phyloP scores from a whole-genome alignment of 1,140 invertebrate species.

The Aphelinus certus region DNA sequence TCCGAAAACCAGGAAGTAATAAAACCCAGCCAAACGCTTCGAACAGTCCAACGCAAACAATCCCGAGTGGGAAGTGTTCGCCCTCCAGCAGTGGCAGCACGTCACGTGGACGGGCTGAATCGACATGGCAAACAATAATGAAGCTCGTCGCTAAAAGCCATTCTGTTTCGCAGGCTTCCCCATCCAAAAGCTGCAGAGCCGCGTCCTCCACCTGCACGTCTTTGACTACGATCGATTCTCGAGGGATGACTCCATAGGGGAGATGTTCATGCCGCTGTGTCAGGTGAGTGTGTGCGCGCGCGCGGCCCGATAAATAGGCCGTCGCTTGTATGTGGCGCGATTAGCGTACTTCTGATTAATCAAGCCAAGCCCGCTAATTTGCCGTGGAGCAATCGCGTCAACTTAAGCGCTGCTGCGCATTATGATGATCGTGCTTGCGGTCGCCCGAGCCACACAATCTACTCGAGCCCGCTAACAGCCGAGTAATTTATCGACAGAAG shows the following conservation, averaged over 20 bases:
- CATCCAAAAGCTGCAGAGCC: conserved; percentile 90
- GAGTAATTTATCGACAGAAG: too few species aligned
- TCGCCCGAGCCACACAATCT: not conserved
- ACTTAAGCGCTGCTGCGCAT: not conserved
- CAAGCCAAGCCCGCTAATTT: not conserved
- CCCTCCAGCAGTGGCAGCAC: too few species aligned
- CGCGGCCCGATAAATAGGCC: too few species aligned
- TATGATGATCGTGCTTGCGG: not conserved
- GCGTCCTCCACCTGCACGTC: conserved; percentile 92
- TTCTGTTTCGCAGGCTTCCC: conserved; percentile 75
- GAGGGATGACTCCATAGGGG: conserved; percentile 94
- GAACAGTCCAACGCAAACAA: too few species aligned
- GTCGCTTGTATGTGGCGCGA: too few species aligned
- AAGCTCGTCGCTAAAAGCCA: not conserved
- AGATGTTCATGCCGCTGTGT: conserved; percentile 91
- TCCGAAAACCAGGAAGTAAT: too few species aligned
- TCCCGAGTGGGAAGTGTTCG: too few species aligned
- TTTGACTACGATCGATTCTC: conserved; percentile 97
- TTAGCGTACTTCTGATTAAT: too few species aligned
- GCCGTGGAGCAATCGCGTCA: not conserved
- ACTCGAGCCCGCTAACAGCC: too few species aligned
- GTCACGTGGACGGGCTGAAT: too few species aligned
- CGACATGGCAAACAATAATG: not conserved
- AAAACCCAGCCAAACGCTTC: too few species aligned
- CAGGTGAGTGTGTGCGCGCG: conserved; percentile 72